phyloP scores from a whole-genome alignment of 2,888 invertebrate genomes.

The Hydraecia micacea region DNA sequence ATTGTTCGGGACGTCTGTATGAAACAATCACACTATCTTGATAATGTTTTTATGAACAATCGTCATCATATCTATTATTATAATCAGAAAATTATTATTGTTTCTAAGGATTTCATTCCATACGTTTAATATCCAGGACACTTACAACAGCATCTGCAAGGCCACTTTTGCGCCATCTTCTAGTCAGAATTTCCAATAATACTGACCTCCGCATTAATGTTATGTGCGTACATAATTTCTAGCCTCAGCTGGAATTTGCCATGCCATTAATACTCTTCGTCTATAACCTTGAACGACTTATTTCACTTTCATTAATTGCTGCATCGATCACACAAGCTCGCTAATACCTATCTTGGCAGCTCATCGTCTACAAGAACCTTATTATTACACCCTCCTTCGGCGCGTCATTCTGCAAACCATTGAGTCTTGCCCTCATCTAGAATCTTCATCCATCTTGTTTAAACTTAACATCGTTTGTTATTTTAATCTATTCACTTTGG shows the following conservation, averaged over 20 bases:
- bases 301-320: constrained; percentile 35
- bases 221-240: constrained; percentile 36
- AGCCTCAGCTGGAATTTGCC: constrained; percentile 14
- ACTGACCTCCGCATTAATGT: constrained; percentile 36
- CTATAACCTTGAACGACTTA: constrained; percentile 33
- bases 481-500: neutral
- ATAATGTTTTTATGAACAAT: constrained; percentile 24
- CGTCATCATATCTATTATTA: constrained; percentile 14
- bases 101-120: constrained; percentile 16
- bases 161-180: constrained; percentile 29
- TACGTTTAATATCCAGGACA: constrained; percentile 32
- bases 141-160: constrained; percentile 40
- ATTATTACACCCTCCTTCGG: neutral
- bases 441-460: neutral
- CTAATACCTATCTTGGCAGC: neutral
- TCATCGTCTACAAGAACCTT: neutral
- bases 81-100: constrained; percentile 9
- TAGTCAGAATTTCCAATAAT: constrained; percentile 23
- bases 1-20: constrained; percentile 16
- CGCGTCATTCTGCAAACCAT: neutral
- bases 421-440: neutral
- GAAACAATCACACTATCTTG: constrained; percentile 16
- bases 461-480: too few relatives aligned
- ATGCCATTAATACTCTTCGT: constrained; percentile 22
- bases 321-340: neutral